Percentiles rank a stretch among this genome's conserved stretches.
These are phyloP conservation scores for Mesochorus sp. DNA, from an alignment of 2,888 invertebrate species.

Conservation along the genomic window DNA sequence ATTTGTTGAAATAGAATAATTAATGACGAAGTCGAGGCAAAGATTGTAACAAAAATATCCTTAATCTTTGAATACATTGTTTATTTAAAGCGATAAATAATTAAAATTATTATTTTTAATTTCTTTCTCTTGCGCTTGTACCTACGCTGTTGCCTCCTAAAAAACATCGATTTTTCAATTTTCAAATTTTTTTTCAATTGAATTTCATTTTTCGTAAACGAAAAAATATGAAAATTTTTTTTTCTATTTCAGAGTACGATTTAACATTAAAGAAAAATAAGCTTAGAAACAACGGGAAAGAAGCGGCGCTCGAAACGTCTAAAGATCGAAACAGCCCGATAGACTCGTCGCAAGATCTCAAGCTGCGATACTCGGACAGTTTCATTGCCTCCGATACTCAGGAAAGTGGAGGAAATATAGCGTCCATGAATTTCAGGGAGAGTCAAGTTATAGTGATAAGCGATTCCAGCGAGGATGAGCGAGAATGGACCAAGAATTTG, in stretches of 20 bases:
- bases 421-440: background rate
- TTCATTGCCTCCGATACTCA: slow-evolving; percentile 63
- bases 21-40: too few relatives aligned
- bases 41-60: background rate
- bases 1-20: too few relatives aligned
- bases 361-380: slow-evolving; percentile 66
- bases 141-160: too few relatives aligned
- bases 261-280: slow-evolving; percentile 46
- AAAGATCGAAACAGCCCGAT: background rate
- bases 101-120: too few relatives aligned
- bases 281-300: background rate
- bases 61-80: too few relatives aligned
- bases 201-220: background rate
- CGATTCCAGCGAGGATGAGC: slow-evolving; percentile 73
- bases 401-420: background rate
- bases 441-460: slow-evolving; percentile 74
- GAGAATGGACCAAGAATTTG: background rate
- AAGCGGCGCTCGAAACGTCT: too few relatives aligned
- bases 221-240: background rate
- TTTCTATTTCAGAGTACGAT: slow-evolving; percentile 48
- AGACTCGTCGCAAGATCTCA: slow-evolving; percentile 65
- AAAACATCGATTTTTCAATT: background rate
- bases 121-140: too few relatives aligned
- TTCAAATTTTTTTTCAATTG: background rate
- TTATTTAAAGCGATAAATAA: too few relatives aligned